A percentile compares a stretch with the other conserved stretches of the same genome.
phyloP scores from a whole-genome alignment of 2,113 vertebrate species.

The Tupaia chinensis region DNA sequence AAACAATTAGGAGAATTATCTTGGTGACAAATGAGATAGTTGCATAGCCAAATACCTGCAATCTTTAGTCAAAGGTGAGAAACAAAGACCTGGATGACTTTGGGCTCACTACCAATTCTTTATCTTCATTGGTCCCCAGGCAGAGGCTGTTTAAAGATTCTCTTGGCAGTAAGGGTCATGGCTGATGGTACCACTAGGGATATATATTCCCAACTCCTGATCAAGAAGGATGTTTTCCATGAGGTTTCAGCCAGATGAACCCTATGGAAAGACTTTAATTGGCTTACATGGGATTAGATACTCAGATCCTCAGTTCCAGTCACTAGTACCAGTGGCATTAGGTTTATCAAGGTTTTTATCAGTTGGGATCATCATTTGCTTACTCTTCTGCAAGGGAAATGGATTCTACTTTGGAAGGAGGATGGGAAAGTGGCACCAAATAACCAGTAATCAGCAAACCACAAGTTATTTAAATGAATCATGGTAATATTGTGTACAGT shows the following conservation, averaged over 20 bases:
- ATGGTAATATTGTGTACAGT: background rate
- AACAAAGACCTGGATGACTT: background rate
- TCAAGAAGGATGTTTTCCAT: background rate
- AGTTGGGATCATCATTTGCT: background rate
- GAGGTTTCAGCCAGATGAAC: background rate
- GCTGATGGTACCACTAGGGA: background rate
- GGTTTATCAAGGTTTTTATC: background rate
- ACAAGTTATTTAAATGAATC: background rate
- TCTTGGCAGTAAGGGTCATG: background rate
- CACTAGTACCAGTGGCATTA: background rate
- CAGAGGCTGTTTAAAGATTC: background rate
- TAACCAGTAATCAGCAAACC: background rate
- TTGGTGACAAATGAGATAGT: background rate
- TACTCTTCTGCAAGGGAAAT: background rate
- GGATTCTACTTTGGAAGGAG: constrained; percentile 15
- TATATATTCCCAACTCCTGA: background rate
- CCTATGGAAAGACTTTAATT: background rate
- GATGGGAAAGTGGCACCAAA: background rate
- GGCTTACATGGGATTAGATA: background rate
- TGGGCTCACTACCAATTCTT: background rate
- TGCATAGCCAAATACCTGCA: background rate
- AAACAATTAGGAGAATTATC: background rate
- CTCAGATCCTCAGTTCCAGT: background rate
- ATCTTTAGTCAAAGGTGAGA: background rate
- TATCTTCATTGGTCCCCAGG: background rate